phyloP scores from a whole-genome alignment of 2,113 vertebrate genomes.

The Psittacara wagleri region DNA sequence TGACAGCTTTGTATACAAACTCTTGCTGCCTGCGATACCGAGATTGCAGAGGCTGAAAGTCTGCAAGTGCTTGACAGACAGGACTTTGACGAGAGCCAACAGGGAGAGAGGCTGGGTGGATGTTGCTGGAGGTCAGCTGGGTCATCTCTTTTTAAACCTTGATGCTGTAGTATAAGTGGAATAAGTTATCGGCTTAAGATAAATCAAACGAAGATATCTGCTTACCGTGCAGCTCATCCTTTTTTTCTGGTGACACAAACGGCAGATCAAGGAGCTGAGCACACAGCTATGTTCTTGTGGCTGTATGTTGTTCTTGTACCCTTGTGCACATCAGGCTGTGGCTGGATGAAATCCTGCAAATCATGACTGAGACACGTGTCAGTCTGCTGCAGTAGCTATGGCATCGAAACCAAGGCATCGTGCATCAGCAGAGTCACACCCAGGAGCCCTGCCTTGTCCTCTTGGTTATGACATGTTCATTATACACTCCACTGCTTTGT shows the following conservation, averaged over 20 bases:
- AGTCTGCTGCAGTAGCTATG: not conserved
- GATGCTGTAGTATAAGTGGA: not conserved
- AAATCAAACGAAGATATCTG: not conserved
- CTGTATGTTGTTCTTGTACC: rapidly evolving
- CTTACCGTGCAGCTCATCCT: not conserved
- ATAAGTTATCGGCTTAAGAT: not conserved
- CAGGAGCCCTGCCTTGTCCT: not conserved
- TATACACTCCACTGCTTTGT: not conserved
- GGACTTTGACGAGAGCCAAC: not conserved
- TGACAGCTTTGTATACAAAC: constrained; percentile 70
- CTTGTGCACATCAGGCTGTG: not conserved
- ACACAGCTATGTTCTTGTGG: rapidly evolving
- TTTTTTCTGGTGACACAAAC: not conserved
- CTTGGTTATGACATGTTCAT: not conserved
- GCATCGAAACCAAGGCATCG: rapidly evolving
- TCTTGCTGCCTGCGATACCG: not conserved
- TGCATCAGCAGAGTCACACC: not conserved
- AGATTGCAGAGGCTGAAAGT: not conserved
- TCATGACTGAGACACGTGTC: not conserved
- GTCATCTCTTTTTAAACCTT: constrained; percentile 1
- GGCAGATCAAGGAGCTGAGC: rapidly evolving
- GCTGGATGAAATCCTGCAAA: not conserved
- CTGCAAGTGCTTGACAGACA: constrained; percentile 6
- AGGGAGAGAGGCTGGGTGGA: not conserved
- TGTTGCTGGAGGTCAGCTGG: not conserved